A percentile compares a stretch with the other conserved stretches of the same genome.
phyloP scores from a whole-genome alignment of 2,797 vertebrate species.

The Numenius phaeopus region DNA sequence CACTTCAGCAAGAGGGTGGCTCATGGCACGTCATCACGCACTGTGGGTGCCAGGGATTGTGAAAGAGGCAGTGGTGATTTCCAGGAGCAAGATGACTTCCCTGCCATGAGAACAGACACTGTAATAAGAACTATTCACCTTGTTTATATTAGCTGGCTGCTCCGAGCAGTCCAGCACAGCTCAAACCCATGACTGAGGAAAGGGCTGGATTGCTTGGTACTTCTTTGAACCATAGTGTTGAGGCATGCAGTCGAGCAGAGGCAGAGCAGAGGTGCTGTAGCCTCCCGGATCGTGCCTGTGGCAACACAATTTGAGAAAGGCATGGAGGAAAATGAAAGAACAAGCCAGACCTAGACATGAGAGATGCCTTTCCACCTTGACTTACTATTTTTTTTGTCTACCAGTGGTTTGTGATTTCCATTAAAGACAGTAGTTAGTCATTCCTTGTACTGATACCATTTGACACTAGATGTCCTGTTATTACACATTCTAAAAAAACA shows the following conservation, averaged over 20 bases:
- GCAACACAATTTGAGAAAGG: background rate
- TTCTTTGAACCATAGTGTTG: rapidly evolving
- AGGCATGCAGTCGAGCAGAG: rapidly evolving
- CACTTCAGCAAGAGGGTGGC: background rate
- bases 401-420: background rate
- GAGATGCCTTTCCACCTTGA: background rate
- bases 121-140: background rate
- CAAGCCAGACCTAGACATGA: background rate
- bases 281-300: background rate
- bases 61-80: background rate
- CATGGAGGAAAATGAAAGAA: background rate
- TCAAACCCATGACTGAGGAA: background rate
- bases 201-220: background rate
- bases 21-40: rapidly evolving
- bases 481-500: background rate
- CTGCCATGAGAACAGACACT: background rate
- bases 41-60: background rate
- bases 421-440: background rate
- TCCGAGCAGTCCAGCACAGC: background rate
- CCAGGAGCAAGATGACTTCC: background rate
- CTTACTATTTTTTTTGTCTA: background rate
- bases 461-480: background rate
- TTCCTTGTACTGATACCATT: background rate
- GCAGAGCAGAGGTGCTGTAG: background rate
- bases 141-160: background rate